Evolutionary conservation across 1,140 invertebrate genomes (phyloP).

Genomic region (Procambarus clarkii): DNA sequence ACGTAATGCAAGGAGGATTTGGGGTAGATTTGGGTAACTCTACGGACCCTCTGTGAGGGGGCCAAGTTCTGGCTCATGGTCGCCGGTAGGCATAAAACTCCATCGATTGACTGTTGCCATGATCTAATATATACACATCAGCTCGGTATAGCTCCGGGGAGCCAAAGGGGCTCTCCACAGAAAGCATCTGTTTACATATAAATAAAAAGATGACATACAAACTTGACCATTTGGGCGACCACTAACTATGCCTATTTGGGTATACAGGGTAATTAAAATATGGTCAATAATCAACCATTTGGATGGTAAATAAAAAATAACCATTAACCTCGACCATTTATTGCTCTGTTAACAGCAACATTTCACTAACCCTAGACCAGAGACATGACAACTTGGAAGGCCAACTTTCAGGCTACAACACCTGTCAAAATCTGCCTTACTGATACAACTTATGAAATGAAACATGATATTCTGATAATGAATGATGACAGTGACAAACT

Average conservation of each 20-base stretch:
- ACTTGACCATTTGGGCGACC: neutral
- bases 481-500: slow-evolving; percentile 56
- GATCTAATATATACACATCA: too few relatives aligned
- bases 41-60: too few relatives aligned
- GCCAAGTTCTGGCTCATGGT: too few relatives aligned
- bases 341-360: slow-evolving; percentile 69
- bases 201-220: neutral
- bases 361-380: slow-evolving; percentile 69
- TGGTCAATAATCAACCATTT: neutral
- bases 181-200: neutral
- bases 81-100: too few relatives aligned
- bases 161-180: neutral
- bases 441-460: slow-evolving; percentile 60
- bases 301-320: neutral
- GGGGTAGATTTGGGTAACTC: too few relatives aligned
- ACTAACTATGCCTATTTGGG: too few relatives aligned
- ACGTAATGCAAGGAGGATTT: too few relatives aligned
- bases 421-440: slow-evolving; percentile 59
- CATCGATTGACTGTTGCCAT: too few relatives aligned
- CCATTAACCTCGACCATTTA: slow-evolving; percentile 66
- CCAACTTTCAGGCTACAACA: slow-evolving; percentile 53
- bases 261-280: too few relatives aligned
- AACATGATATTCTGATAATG: slow-evolving; percentile 54
- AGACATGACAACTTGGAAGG: slow-evolving; percentile 68
- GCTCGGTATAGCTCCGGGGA: too few relatives aligned